These are phyloP conservation scores for Pelmatolapia mariae DNA, from an alignment of 2,113 vertebrate genomes.

Conservation along the genomic window DNA sequence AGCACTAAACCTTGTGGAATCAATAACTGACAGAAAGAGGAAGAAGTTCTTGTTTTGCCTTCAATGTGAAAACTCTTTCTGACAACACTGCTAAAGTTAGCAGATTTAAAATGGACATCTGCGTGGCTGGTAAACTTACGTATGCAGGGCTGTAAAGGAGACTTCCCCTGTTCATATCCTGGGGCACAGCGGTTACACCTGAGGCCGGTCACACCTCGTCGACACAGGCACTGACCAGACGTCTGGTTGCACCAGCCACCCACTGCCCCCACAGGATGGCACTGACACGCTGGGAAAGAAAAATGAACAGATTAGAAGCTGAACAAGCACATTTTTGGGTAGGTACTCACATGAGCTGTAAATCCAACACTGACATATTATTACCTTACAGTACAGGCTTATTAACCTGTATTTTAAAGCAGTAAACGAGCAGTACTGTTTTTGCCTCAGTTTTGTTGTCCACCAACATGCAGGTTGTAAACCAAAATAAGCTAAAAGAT, in stretches of 20 bases:
- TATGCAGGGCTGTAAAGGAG: conserved; percentile 80
- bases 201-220: conserved; percentile 79
- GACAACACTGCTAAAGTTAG: accelerated
- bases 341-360: not conserved
- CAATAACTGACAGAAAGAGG: not conserved
- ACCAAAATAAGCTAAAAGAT: not conserved
- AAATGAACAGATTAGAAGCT: not conserved
- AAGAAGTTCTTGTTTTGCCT: not conserved
- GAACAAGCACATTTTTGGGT: not conserved
- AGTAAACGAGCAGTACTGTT: not conserved
- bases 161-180: conserved; percentile 83
- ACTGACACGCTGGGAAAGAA: conserved; percentile 76
- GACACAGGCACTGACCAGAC: conserved; percentile 84
- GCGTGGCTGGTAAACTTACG: conserved; percentile 54
- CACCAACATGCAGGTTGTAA: not conserved
- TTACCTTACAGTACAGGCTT: not conserved
- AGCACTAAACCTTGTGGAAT: not conserved
- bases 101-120: not conserved
- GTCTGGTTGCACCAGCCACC: conserved; percentile 84
- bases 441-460: not conserved
- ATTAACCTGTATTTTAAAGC: not conserved
- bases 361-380: not conserved
- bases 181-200: conserved; percentile 82
- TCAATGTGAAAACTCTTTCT: not conserved
- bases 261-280: conserved; percentile 81